These are phyloP conservation scores for Psilopogon haemacephalus DNA, from an alignment of 2,113 vertebrate species.

Conservation along the genomic window DNA sequence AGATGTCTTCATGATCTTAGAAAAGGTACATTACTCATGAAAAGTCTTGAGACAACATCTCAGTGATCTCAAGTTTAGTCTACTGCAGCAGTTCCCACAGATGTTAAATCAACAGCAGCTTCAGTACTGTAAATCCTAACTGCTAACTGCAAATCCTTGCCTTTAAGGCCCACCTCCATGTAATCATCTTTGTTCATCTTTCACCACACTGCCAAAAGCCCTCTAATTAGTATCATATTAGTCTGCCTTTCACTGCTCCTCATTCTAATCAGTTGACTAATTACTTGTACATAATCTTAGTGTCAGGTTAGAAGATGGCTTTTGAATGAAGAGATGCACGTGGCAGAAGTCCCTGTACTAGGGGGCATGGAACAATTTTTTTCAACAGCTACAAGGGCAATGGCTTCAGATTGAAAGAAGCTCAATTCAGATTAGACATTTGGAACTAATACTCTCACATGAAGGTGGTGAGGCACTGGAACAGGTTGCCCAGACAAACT, in stretches of 20 bases:
- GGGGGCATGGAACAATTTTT: not conserved
- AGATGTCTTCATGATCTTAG: not conserved
- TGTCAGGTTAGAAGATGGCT: not conserved
- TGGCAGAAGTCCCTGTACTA: not conserved
- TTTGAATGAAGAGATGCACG: not conserved
- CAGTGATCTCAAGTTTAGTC: not conserved
- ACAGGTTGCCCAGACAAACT: no score
- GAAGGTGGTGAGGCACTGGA: no score
- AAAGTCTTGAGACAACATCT: not conserved
- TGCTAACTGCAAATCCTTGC: constrained; percentile 43
- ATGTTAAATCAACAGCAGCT: constrained; percentile 35
- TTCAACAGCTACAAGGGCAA: not conserved
- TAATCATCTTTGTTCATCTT: constrained; percentile 55
- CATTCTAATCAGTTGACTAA: constrained; percentile 49
- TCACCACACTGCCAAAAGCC: constrained; percentile 27
- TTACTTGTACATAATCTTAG: constrained; percentile 21
- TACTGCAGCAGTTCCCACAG: constrained; percentile 9
- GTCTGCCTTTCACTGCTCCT: constrained; percentile 43
- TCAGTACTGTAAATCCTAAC: constrained; percentile 36
- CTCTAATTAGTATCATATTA: constrained; percentile 56
- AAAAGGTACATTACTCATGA: not conserved
- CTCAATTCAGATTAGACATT: no score
- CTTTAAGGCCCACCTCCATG: constrained; percentile 27
- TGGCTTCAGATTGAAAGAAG: no score
- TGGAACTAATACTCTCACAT: no score